Conservation (phyloP, 2,113 vertebrate species). For the Ibidorhyncha struthersii region DNA sequence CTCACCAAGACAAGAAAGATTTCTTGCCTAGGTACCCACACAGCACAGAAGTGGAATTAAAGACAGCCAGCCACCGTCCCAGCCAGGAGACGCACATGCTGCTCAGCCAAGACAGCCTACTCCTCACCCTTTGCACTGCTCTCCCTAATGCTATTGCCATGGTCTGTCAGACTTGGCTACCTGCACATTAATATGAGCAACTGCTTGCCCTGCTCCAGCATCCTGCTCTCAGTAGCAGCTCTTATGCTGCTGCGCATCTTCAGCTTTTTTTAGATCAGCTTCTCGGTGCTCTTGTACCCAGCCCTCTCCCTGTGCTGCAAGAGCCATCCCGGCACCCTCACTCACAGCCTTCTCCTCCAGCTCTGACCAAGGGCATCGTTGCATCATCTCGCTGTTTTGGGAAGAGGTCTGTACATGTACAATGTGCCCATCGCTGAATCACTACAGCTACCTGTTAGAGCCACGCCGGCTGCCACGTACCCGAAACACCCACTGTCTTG, state of each 20-base stretch:
- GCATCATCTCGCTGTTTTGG: background rate
- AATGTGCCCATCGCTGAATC: fast-evolving
- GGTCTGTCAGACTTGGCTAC: background rate
- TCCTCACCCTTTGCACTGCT: background rate
- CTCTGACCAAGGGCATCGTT: background rate
- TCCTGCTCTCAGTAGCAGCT: background rate
- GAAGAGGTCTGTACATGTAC: background rate
- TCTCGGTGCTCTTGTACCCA: background rate
- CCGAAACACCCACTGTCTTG: fast-evolving
- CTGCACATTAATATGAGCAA: background rate
- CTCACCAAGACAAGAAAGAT: background rate
- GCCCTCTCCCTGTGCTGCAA: background rate
- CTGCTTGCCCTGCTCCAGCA: background rate
- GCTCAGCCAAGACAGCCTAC: background rate
- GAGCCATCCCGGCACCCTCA: background rate
- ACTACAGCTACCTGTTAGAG: background rate
- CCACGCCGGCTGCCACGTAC: fast-evolving
- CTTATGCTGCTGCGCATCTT: background rate
- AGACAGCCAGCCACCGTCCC: fast-evolving
- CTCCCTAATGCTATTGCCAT: background rate
- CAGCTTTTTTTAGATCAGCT: background rate
- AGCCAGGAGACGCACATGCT: background rate
- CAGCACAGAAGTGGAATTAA: background rate
- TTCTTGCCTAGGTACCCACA: background rate
- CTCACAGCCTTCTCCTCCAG: background rate